Base-by-base conservation (phyloP, 2,797 vertebrate genomes). In the Sebastes vulpes region DNA sequence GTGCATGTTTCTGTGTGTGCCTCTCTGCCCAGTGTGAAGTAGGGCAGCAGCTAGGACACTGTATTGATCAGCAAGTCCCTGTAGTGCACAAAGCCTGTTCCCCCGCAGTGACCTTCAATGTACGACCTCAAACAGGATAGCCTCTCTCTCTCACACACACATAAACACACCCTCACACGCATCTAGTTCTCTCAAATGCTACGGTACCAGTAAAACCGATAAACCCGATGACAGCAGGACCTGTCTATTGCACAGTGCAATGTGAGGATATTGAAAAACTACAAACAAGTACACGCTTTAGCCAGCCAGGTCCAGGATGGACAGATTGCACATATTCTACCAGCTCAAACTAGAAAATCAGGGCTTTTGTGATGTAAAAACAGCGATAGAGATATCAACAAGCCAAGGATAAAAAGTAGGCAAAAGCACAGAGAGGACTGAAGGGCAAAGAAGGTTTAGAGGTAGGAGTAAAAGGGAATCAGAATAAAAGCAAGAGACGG, bases 31-130 rank as follows among this genome's bases (percentile, higher is more conserved):
- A 67, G 73, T 58, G 68, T 85, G 79, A 92, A 91, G 70, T 92
- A 82, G 91, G 91, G 73, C 93, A 88, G 82, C 72, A 56, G 84
- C 83, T 71, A 63, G 90, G 80, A 90, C 91, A 92, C 64, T n/a
- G 76, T 81, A 93, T 94, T 80, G 93, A 95, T 93, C 88, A 68
- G 65, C 59, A 64, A 59, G 75, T 76, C 76, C 59, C 83, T 82
- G 72, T 73, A 53, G 79, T 76, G 77, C 78, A 79, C 74, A 73
- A 71, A 77, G 81, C 35, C 76, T 52, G 82, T 58, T 81, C 75
- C 72, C 81, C 67, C 1, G 66, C 80, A 72, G 67, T 88, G 86
- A 93, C 91, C 91, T 92, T 93, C 90, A 90, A 70, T 57, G 35
- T 1, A 5, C 0, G 20, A 88, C 83, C 82, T 81, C 38, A 77